These are phyloP conservation scores for Platycheirus albimanus DNA, from an alignment of 2,888 invertebrate species.

Conservation along the genomic window DNA sequence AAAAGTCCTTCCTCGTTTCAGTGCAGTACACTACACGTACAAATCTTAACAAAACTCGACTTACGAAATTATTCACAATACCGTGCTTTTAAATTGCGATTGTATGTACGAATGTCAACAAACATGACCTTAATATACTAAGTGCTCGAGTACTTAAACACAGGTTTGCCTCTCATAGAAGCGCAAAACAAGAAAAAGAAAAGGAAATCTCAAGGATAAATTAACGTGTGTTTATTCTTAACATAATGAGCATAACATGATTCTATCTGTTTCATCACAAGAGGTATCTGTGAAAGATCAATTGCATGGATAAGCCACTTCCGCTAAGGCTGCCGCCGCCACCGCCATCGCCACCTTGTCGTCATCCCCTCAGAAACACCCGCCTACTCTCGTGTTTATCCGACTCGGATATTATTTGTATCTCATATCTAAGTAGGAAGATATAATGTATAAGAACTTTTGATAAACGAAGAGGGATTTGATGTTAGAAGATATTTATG, in stretches of 20 bases:
- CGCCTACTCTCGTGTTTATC: slow-evolving; percentile 7
- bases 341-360: too few species aligned
- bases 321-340: too few species aligned
- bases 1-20: not conserved
- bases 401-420: slow-evolving; percentile 26
- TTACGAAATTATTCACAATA: not conserved
- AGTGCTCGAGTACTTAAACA: slow-evolving; percentile 18
- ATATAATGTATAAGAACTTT: slow-evolving; percentile 2
- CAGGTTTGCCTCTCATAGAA: not conserved
- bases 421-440: slow-evolving; percentile 3
- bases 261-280: not conserved
- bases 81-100: not conserved
- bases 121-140: slow-evolving; percentile 23
- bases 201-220: slow-evolving; percentile 16
- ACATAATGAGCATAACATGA: slow-evolving; percentile 5
- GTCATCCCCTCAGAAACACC: not conserved
- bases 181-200: not conserved
- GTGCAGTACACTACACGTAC: not conserved
- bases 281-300: slow-evolving; percentile 26
- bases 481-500: slow-evolving; percentile 8
- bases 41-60: not conserved
- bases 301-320: slow-evolving; percentile 34
- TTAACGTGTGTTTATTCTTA: not conserved
- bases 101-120: slow-evolving; percentile 4
- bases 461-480: slow-evolving; percentile 16